A percentile compares a stretch with the other conserved stretches of the same genome.
phyloP scores from a whole-genome alignment of 2,797 vertebrate genomes.

The Potorous gilbertii region DNA sequence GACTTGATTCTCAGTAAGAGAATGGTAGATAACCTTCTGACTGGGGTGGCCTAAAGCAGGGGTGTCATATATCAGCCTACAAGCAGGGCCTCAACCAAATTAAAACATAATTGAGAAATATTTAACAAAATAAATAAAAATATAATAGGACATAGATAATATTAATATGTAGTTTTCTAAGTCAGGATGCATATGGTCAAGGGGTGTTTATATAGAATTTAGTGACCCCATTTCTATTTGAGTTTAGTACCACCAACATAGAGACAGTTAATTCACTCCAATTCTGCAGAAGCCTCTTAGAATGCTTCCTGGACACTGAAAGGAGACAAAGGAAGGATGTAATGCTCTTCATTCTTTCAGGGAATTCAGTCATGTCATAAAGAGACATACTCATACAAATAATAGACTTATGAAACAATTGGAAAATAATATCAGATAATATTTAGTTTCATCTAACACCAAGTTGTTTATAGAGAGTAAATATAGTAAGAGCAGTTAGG shows the following conservation, averaged over 20 bases:
- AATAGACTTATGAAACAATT: neutral
- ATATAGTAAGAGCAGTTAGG: neutral
- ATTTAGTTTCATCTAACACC: neutral
- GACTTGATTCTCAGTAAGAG: neutral
- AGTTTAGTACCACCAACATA: neutral
- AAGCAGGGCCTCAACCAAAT: neutral
- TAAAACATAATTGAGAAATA: neutral
- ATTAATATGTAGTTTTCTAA: neutral
- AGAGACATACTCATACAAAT: neutral
- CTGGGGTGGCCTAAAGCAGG: neutral
- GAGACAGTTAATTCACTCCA: too few relatives aligned
- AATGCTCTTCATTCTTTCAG: neutral
- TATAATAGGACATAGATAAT: neutral
- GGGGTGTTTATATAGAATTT: neutral
- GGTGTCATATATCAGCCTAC: neutral
- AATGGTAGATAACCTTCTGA: neutral
- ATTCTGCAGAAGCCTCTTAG: neutral
- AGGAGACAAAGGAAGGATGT: neutral
- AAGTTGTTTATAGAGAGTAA: neutral
- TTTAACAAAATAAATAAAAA: neutral
- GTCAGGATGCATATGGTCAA: neutral
- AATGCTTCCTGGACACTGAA: neutral
- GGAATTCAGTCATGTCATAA: slow-evolving; percentile 11
- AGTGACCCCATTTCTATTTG: neutral
- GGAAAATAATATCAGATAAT: neutral